These are phyloP conservation scores for Schmidtea mediterranea DNA, from an alignment of 1,140 invertebrate species.

Conservation along the genomic window DNA sequence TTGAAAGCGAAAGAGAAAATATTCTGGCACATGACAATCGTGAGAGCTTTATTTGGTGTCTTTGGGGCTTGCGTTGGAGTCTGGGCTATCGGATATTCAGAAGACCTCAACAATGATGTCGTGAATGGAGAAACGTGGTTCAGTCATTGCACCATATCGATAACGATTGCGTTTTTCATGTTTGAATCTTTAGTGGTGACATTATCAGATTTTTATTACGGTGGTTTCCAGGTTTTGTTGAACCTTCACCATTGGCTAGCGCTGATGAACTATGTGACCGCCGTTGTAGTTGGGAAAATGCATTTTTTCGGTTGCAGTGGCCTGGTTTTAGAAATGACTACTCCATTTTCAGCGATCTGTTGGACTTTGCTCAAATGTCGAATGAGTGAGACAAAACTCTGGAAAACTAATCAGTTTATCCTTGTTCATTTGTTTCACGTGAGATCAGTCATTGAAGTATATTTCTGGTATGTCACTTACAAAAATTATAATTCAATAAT, in stretches of 20 bases:
- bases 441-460: slow-evolving; percentile 16
- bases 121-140: slow-evolving; percentile 13
- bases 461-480: slow-evolving; percentile 15
- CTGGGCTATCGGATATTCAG: slow-evolving; percentile 14
- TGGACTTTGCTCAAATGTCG: slow-evolving; percentile 18
- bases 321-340: slow-evolving; percentile 20
- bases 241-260: slow-evolving; percentile 19
- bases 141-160: slow-evolving; percentile 12
- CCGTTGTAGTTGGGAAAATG: slow-evolving; percentile 10
- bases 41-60: slow-evolving; percentile 15
- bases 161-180: slow-evolving; percentile 18
- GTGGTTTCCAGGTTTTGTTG: slow-evolving; percentile 13
- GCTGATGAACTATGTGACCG: slow-evolving; percentile 13
- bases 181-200: slow-evolving; percentile 16
- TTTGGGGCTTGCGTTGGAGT: slow-evolving; percentile 13
- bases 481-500: slow-evolving; percentile 14
- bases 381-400: slow-evolving; percentile 12
- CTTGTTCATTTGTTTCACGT: slow-evolving; percentile 19
- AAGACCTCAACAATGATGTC: slow-evolving; percentile 13
- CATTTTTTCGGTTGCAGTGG: slow-evolving; percentile 15
- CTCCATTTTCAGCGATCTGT: slow-evolving; percentile 17
- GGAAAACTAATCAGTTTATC: slow-evolving; percentile 19
- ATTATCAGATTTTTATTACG: slow-evolving; percentile 16
- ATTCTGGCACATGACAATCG: slow-evolving; percentile 18
- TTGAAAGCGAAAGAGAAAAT: slow-evolving; percentile 16